Percentiles rank a stretch among this genome's conserved stretches.
These are phyloP conservation scores for Papilio aristodemus DNA, from an alignment of 1,140 invertebrate species.

Conservation along the genomic window DNA sequence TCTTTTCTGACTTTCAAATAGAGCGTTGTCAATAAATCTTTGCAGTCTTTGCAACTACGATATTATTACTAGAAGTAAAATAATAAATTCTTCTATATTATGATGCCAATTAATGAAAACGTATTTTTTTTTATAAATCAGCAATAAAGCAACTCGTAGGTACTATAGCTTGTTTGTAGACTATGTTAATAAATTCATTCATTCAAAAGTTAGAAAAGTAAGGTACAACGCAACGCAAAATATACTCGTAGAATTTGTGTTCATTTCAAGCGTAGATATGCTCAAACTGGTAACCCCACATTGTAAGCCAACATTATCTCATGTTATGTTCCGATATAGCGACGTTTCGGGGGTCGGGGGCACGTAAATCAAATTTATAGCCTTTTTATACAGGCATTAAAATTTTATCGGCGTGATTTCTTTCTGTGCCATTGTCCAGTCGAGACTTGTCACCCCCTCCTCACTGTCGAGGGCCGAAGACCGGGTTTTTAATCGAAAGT, in stretches of 20 bases:
- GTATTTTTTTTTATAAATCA: too few relatives aligned
- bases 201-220: too few relatives aligned
- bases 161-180: too few relatives aligned
- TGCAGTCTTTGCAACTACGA: too few relatives aligned
- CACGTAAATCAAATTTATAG: slow-evolving; percentile 79
- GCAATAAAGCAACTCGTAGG: too few relatives aligned
- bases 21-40: too few relatives aligned
- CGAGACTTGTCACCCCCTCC: slow-evolving; percentile 57
- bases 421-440: slow-evolving; percentile 71
- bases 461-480: slow-evolving; percentile 48
- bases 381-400: slow-evolving; percentile 79
- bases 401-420: slow-evolving; percentile 78
- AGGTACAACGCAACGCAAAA: background rate
- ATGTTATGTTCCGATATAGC: slow-evolving; percentile 78
- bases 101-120: too few relatives aligned
- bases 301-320: slow-evolving; percentile 76
- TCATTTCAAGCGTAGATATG: slow-evolving; percentile 28
- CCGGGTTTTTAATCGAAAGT: slow-evolving; percentile 29
- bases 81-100: too few relatives aligned
- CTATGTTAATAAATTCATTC: too few relatives aligned
- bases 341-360: slow-evolving; percentile 64
- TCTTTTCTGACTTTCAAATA: too few relatives aligned
- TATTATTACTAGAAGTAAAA: too few relatives aligned
- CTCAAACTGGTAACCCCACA: slow-evolving; percentile 62
- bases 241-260: slow-evolving; percentile 24